Evolutionary conservation across 2,888 invertebrate genomes (phyloP), one percentile per base, ranked within the genome.

Genomic region (Leptinotarsa haldemani): DNA sequence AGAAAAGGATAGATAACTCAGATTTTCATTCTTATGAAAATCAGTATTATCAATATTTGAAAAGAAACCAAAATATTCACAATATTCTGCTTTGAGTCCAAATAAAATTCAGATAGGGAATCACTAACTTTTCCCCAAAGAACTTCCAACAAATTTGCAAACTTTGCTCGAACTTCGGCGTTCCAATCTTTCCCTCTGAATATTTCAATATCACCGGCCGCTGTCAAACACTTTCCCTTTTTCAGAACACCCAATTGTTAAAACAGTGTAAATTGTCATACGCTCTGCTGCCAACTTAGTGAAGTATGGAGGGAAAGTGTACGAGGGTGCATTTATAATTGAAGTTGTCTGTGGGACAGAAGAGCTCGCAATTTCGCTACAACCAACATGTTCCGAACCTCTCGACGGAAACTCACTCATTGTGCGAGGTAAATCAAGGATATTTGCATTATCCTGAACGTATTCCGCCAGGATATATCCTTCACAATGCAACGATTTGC

Each of bases 281-380:
- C 69, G 76, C 65, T 48, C n/a, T 20, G 63, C 48, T 73, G 71
- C 12, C 63, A 70, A 73, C 64, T 65, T 70, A 67, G 67, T 67
- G 67, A 67, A 71, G 70, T 64, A 61, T 53, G 48, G 65, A 5
- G 69, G 71, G 74, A 71, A 67, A 69, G 69, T 70, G 50, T 20
- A 18, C 5, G 4, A 69, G 81, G 82, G 81, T 82, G 81, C 80
- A 82, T 82, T 81, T 80, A 80, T 82, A 82, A 82, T 82, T 81
- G 80, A 75, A 78, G 75, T 69, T 71, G 80, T 78, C 79, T 80
- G 79, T 76, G 80, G 80, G 80, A 80, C 79, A 77, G 65, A 66
- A 78, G 80, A 72, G 80, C 82, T 79, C 82, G 71, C 80, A 80
- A 82, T 82, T 81, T 80, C 80, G 78, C 73, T 79, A 79, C 79